These are phyloP conservation scores for Otus sunia DNA, from an alignment of 2,113 vertebrate species.

Conservation along the genomic window DNA sequence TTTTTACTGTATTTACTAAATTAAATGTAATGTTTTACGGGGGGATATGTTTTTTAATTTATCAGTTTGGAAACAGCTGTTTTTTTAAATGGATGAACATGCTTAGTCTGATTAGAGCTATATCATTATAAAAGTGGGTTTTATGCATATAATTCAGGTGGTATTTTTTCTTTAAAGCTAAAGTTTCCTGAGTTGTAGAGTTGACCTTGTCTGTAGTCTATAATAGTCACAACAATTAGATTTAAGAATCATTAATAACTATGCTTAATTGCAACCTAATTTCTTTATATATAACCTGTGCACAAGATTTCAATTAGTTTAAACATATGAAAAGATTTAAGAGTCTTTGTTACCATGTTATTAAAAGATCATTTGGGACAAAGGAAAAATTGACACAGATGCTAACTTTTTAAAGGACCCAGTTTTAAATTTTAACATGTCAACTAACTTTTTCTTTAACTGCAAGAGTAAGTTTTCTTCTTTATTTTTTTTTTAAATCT, in stretches of 20 bases:
- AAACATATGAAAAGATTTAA: slow-evolving; percentile 36
- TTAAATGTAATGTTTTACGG: neutral
- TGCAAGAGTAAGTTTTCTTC: neutral
- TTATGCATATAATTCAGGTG: neutral
- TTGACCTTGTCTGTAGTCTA: slow-evolving; percentile 51
- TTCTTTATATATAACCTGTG: slow-evolving; percentile 57
- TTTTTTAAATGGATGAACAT: neutral
- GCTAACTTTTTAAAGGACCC: slow-evolving; percentile 17
- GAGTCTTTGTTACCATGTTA: slow-evolving; percentile 22
- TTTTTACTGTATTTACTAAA: neutral
- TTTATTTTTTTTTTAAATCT: neutral
- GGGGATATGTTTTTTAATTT: neutral
- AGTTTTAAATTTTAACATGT: neutral
- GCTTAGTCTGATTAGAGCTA: neutral
- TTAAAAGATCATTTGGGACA: slow-evolving; percentile 49
- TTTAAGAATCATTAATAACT: slow-evolving; percentile 57
- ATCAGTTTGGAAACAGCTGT: neutral
- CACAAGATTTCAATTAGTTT: slow-evolving; percentile 57
- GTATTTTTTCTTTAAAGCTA: neutral
- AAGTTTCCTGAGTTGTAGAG: neutral
- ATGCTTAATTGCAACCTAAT: slow-evolving; percentile 63
- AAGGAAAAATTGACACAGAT: slow-evolving; percentile 29
- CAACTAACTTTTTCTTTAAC: neutral
- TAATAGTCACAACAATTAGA: slow-evolving; percentile 46
- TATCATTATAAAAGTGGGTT: neutral